phyloP scores from a whole-genome alignment of 1,140 invertebrate species.

The Marisa cornuarietis region DNA sequence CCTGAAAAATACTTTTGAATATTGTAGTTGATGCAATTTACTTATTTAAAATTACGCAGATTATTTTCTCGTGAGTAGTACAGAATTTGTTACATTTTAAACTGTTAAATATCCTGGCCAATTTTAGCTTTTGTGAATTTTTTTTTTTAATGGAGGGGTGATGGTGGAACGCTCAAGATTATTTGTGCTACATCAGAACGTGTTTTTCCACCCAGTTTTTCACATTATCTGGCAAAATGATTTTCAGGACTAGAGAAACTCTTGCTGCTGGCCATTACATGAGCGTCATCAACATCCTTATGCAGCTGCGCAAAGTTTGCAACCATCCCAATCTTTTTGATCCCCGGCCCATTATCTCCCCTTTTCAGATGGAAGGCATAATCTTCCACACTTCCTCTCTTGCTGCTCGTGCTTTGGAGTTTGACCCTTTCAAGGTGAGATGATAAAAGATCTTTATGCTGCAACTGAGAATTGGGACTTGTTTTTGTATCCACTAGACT shows the following conservation, averaged over 20 bases:
- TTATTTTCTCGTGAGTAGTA: no score
- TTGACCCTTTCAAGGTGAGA: slow-evolving; percentile 81
- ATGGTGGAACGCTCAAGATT: no score
- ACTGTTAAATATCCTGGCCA: no score
- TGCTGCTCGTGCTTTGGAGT: slow-evolving; percentile 77
- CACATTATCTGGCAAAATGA: not conserved
- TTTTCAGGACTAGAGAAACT: slow-evolving; percentile 91
- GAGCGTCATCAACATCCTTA: slow-evolving; percentile 98
- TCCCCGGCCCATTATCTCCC: slow-evolving; percentile 91
- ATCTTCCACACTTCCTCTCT: slow-evolving; percentile 72
- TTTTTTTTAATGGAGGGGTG: not conserved
- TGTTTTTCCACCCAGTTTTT: no score
- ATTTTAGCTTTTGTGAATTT: no score
- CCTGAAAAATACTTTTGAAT: no score
- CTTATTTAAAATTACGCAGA: no score
- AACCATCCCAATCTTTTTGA: slow-evolving; percentile 99
- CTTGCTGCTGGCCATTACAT: slow-evolving; percentile 94
- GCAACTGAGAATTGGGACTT: not conserved
- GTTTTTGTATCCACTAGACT: slow-evolving; percentile 1
- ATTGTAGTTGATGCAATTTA: no score
- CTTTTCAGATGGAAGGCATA: slow-evolving; percentile 89
- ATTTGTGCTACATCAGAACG: no score
- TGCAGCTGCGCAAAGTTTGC: slow-evolving; percentile 99
- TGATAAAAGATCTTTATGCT: not conserved
- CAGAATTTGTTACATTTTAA: no score